Base-by-base conservation (phyloP, 2,113 vertebrate species). In the Etheostoma spectabile region DNA sequence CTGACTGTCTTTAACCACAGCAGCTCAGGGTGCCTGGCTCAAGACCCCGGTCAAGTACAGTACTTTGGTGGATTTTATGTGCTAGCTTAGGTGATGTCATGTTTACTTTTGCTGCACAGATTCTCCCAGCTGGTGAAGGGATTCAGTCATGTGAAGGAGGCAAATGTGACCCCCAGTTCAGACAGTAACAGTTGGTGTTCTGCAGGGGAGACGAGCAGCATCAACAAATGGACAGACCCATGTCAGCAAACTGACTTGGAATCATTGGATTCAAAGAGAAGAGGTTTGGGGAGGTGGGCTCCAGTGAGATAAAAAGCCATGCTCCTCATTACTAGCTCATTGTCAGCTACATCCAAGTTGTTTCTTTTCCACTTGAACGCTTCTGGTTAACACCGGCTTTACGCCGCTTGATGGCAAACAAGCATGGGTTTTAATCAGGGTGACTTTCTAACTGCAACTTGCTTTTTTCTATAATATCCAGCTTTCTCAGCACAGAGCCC, bases 241-340 rank as follows among this genome's bases (percentile, higher is more conserved):
- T 52, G 48, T 79, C 65, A 62, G 55, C 52, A 22, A 22, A 48
- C 45, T 13, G 56, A 51, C 75, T 57, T 14, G 16, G 57, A 60
- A 24, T 84, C 69, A 75, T 82, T 80, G 70, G n/a, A 77, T 51
- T 64, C 27, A 46, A 64, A 83, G 48, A 77, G 56, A 74, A 21
- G 57, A 61, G 67, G 55, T 67, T 64, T 48, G 4, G 10, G 35
- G 27, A 6, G n/a, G 33, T 21, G 73, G 21, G 22, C 42, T 59
- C 51, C 60, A 56, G 22, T 48, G 60, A 62, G 76, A 73, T 67
- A 33, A 42, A 82, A 84, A 77, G 80, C 75, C 76, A 73, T 55
- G 79, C 53, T 59, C 74, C 83, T 92, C 80, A 91, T 93, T 91
- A 91, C 87, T 68, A 63, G 16, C 64, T 84, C 42, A 74, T 79